Conservation (phyloP, 92 coral and sea anemone genomes). For the Epizoanthus illoricatus region DNA sequence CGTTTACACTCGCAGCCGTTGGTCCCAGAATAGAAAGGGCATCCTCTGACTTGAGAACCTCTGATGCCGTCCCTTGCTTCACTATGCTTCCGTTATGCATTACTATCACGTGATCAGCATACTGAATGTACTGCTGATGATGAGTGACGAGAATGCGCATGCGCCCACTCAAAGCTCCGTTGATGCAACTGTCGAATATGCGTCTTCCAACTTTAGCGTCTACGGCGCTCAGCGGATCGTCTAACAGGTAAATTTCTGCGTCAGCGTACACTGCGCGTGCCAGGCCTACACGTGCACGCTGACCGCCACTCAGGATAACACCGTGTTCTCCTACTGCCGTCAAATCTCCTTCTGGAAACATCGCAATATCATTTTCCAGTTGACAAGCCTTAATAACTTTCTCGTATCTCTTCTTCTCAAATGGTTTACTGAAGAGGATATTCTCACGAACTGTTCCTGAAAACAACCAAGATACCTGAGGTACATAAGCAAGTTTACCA, state of each 20-base stretch:
- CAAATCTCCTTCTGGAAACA: slow-evolving; percentile 1
- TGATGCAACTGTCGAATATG: not conserved
- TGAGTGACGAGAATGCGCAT: slow-evolving; percentile 9
- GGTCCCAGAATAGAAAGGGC: not conserved
- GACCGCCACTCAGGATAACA: slow-evolving; percentile 6
- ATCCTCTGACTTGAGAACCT: not conserved
- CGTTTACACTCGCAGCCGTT: not conserved
- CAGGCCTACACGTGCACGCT: slow-evolving; percentile 12
- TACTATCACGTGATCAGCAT: slow-evolving; percentile 3
- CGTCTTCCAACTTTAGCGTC: slow-evolving; percentile 13
- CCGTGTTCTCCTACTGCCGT: not conserved
- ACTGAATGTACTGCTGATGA: not conserved
- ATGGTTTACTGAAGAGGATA: not conserved
- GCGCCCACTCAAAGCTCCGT: not conserved
- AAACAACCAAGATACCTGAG: not conserved
- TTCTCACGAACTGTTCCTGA: not conserved
- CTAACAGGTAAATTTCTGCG: too few relatives aligned
- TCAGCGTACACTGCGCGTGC: slow-evolving; percentile 8
- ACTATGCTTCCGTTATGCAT: not conserved
- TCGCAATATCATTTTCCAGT: not conserved
- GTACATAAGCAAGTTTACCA: not conserved
- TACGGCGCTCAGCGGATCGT: not conserved
- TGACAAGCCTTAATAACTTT: not conserved
- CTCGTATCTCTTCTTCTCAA: not conserved
- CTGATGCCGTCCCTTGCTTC: not conserved